These are phyloP conservation scores for Haplotaxodon microlepis DNA, from an alignment of 2,113 vertebrate species.

Conservation along the genomic window DNA sequence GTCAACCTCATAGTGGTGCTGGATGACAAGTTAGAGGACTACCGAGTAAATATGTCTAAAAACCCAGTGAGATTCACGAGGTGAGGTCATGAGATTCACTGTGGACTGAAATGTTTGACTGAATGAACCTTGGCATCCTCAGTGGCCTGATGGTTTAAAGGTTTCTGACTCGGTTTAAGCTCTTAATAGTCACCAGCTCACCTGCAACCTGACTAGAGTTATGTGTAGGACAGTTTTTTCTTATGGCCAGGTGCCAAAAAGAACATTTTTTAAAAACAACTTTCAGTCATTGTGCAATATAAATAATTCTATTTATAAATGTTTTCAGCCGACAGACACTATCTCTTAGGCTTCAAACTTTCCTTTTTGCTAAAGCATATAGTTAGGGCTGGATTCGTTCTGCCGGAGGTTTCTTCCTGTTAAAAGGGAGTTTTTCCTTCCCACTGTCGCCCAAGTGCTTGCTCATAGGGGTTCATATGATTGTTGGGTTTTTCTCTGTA, in stretches of 20 bases:
- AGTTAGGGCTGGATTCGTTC: background rate
- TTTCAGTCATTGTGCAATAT: background rate
- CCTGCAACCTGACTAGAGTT: background rate
- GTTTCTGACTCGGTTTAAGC: background rate
- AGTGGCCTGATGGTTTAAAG: background rate
- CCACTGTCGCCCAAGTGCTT: rapidly evolving
- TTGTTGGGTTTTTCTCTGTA: background rate
- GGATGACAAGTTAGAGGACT: background rate
- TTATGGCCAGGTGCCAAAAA: background rate
- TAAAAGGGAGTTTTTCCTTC: background rate
- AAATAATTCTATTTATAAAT: background rate
- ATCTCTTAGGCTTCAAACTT: background rate
- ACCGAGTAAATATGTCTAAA: background rate
- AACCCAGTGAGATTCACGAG: background rate
- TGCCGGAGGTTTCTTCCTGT: rapidly evolving
- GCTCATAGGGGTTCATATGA: background rate
- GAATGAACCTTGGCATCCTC: background rate
- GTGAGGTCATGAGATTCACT: background rate
- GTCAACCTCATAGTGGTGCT: background rate
- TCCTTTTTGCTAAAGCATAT: background rate
- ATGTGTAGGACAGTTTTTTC: rapidly evolving
- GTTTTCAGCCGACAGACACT: rapidly evolving
- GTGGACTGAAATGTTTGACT: background rate
- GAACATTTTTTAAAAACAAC: background rate
- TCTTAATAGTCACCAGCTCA: background rate